Base-by-base conservation (phyloP, 2,113 vertebrate genomes). In the Zosterops lateralis region DNA sequence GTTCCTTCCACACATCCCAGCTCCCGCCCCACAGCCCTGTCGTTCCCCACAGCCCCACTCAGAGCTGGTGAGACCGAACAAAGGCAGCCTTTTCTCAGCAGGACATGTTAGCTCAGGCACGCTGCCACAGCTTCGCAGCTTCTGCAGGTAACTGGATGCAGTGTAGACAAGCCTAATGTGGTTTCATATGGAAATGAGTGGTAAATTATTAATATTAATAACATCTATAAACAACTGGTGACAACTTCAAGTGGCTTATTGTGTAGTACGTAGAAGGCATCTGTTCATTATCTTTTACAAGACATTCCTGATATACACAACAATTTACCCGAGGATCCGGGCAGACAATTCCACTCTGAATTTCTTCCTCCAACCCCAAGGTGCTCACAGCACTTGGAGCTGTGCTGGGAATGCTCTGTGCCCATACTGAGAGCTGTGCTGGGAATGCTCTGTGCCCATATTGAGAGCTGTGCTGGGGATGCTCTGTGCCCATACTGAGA, bases 201-300 rank as follows among this genome's bases (percentile, higher is more conserved):
- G 62, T 83, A 93, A 95, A 96, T 96, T 96, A 95, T 96, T 95
- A 95, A 96, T 93, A 96, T 96, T 96, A 96, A 96, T 96, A 95
- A 86, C 64, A 66, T 77, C 93, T 85, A 87, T 91, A 95, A 96
- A 96, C 94, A 95, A 95, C 78, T 85, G 92, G 89, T 91, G 95
- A 96, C 94, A 96, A 95, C 94, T 93, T 96, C 91, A 95, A 95
- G 94, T 95, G 93, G 87, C 89, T 96, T 92, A 93, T 91, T 95
- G 93, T 96, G 95, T 92, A 73, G 61, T 84, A 90, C 1, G 70
- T 53, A 91, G 80, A 92, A 91, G 89, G 87, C 91, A 92, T 93
- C 93, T 93, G 93, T 90, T 95, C 94, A 90, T 93, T 95, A 96
- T 93, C 85, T 68, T 78, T 89, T 90, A 93, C 93, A 84, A 77